These are phyloP conservation scores for Orgyia antiqua DNA, from an alignment of 2,888 invertebrate species.

Conservation along the genomic window DNA sequence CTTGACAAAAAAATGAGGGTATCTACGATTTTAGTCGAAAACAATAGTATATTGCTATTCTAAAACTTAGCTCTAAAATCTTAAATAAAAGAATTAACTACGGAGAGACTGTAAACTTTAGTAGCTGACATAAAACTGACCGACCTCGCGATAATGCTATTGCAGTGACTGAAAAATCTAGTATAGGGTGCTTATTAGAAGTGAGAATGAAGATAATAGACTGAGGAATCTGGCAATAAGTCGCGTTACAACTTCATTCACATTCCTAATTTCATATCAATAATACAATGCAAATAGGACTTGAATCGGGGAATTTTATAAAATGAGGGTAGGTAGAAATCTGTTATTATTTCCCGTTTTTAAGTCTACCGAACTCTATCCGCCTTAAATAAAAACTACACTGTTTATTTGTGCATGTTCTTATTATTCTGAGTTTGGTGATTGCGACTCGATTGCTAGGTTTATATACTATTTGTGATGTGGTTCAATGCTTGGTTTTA, in stretches of 20 bases:
- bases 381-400: conserved; percentile 22
- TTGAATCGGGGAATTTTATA: too few species aligned
- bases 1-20: too few species aligned
- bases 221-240: conserved; percentile 13
- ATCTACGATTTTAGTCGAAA: too few species aligned
- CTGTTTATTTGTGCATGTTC: too few species aligned
- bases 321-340: too few species aligned
- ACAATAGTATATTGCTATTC: too few species aligned
- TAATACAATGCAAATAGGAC: too few species aligned
- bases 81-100: too few species aligned
- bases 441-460: conserved; percentile 29
- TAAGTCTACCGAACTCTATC: conserved; percentile 20
- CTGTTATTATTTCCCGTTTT: too few species aligned
- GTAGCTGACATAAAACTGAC: conserved; percentile 4
- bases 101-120: too few species aligned
- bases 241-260: conserved; percentile 14
- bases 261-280: conserved; percentile 15
- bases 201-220: conserved; percentile 11
- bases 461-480: conserved; percentile 35
- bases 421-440: too few species aligned
- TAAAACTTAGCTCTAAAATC: too few species aligned
- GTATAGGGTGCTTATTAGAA: conserved; percentile 21
- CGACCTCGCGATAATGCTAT: conserved; percentile 11
- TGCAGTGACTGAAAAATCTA: conserved; percentile 23
- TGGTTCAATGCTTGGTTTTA: conserved; percentile 34